Percentiles rank a stretch among this genome's conserved stretches.
phyloP scores from a whole-genome alignment of 2,113 vertebrate species.

The Melanostigma gelatinosum region DNA sequence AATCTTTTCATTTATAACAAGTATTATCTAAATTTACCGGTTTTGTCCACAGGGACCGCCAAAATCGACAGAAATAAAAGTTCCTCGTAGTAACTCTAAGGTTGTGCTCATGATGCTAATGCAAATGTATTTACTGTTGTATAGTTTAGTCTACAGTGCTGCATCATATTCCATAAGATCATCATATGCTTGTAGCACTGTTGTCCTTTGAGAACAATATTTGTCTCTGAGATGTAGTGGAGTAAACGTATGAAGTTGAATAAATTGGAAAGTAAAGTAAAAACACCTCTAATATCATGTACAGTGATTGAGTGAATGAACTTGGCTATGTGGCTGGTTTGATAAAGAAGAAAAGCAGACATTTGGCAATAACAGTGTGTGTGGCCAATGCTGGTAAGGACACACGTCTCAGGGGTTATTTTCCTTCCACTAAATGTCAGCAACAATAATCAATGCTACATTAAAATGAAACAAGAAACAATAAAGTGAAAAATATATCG shows the following conservation, averaged over 20 bases:
- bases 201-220: background rate
- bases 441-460: background rate
- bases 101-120: no score
- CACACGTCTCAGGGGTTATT: background rate
- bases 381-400: background rate
- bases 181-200: no score
- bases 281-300: background rate
- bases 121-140: no score
- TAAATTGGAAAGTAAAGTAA: background rate
- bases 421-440: background rate
- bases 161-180: no score
- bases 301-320: background rate
- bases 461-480: background rate
- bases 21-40: background rate
- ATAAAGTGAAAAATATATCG: no score
- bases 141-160: no score
- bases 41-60: no score
- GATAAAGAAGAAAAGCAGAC: background rate
- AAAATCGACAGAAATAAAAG: no score
- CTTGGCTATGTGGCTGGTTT: background rate
- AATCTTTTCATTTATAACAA: background rate
- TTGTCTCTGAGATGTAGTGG: background rate
- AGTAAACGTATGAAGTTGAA: background rate
- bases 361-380: background rate
- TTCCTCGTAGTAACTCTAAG: no score